Percentiles rank a stretch among this genome's conserved stretches.
Evolutionary conservation across 2,797 vertebrate genomes (phyloP).

Genomic region (Picus viridis): DNA sequence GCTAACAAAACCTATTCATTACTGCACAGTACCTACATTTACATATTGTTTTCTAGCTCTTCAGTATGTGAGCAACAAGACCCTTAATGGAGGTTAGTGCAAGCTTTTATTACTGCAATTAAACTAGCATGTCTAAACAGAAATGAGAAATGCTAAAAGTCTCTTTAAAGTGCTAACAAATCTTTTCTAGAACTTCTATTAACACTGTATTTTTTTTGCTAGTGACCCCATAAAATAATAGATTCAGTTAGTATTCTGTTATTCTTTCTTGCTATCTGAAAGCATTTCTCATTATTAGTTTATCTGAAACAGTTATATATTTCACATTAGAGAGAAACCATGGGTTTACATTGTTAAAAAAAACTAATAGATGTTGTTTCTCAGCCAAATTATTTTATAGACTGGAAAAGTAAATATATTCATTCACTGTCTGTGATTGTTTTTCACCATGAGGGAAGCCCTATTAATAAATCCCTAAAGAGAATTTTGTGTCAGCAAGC

Average conservation of each 20-base stretch:
- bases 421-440: not conserved
- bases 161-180: not conserved
- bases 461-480: not conserved
- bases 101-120: slow-evolving; percentile 4
- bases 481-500: not conserved
- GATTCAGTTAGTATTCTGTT: not conserved
- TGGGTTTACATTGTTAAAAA: not conserved
- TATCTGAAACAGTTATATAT: not conserved
- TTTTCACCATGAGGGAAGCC: rapidly evolving
- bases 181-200: not conserved
- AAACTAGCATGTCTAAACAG: not conserved
- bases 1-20: slow-evolving; percentile 16
- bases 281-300: not conserved
- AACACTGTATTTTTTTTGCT: not conserved
- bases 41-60: not conserved
- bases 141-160: slow-evolving; percentile 17
- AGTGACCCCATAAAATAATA: not conserved
- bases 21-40: not conserved
- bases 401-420: not conserved
- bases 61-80: not conserved
- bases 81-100: not conserved
- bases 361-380: not conserved
- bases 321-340: not conserved
- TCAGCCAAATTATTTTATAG: not conserved
- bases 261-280: not conserved